Base-by-base conservation (phyloP, 2,797 vertebrate genomes). In the Melanotaenia trifasciata region DNA sequence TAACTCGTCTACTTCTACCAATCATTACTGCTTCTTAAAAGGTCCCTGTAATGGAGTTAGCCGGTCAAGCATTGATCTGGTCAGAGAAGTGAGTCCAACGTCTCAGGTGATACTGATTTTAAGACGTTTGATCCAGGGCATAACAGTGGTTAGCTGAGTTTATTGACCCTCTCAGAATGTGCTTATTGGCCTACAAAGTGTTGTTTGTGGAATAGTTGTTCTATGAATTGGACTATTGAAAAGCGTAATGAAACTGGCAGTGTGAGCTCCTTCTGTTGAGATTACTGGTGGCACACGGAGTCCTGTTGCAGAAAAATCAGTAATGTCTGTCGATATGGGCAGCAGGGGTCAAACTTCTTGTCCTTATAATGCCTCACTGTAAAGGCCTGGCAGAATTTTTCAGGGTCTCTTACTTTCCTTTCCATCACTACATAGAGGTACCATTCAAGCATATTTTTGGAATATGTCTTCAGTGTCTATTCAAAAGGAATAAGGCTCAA, bases 41-140 rank as follows among this genome's bases (percentile, higher is more conserved):
- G 61, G 47, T 76, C 67, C 32, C 53, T 74, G 60, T 89, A 87
- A 89, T 87, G 80, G 77, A 91, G 75, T 75, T 71, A 51, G 68
- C 65, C 14, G 67, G 71, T 74, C 72, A 78, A 71, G 16, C 79
- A 93, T 92, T 61, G 84, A 92, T 90, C 84, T 30, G 61, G 74
- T 68, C 78, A 54, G 74, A 79, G 72, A 64, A 74, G 70, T 36
- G 4, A 47, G 57, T 79, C 45, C 33, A 64, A 75, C 62, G 76
- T 81, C 80, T 81, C 72, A 51, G 28, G 65, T 59, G 75, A 81
- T 67, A 57, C 79, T 0, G 62, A 81, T 79, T 85, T 84, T 72
- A 80, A 89, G 78, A 75, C 61, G 78, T 84, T 84, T 81, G 79
- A 67, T 81, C 62, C 62, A 0, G 12, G 47, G 43, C 63, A 62